These are phyloP conservation scores for Zaprionus vittiger DNA, from an alignment of 1,140 invertebrate species.

Conservation along the genomic window DNA sequence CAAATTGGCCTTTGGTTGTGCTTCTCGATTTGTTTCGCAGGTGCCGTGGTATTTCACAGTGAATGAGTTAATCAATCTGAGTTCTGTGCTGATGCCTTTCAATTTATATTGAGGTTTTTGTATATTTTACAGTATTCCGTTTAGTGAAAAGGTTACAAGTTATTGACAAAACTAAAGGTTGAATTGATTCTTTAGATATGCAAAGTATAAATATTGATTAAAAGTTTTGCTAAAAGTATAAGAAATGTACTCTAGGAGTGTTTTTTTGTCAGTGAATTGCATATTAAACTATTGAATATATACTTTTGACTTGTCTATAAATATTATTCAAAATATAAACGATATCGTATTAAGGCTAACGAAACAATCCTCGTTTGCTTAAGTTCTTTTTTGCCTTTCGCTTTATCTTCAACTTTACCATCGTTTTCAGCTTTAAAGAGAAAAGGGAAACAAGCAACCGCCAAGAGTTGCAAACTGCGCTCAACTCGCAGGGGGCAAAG, in stretches of 20 bases:
- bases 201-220: no score
- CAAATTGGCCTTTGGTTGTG: conserved; percentile 23
- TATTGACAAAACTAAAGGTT: neutral
- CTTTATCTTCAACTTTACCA: neutral
- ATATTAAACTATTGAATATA: no score
- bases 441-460: neutral
- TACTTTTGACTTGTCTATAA: no score
- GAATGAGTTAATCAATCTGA: conserved; percentile 36
- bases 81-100: neutral
- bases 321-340: no score
- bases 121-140: neutral
- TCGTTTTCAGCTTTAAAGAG: neutral
- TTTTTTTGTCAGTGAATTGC: no score
- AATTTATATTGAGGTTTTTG: conserved; percentile 26
- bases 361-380: neutral
- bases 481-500: conserved; percentile 12
- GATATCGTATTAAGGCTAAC: neutral
- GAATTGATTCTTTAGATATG: neutral
- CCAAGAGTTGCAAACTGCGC: conserved; percentile 13
- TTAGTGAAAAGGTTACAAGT: neutral
- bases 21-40: conserved; percentile 2
- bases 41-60: conserved; percentile 7
- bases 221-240: no score
- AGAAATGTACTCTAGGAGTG: no score
- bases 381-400: neutral